Conservation (phyloP, 2,113 vertebrate species). For the western clawed frog (Xenopus tropicalis) region UCB_Xtro_10.0 CM004448.2:95021501-95022000, state of each 20-base stretch:
- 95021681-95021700: conserved; percentile 75
- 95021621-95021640: conserved; percentile 67
- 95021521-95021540: conserved; percentile 66
- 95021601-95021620: conserved; percentile 67
- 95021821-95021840: conserved; percentile 69
- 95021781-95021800: conserved; percentile 79
- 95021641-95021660: conserved; percentile 70
- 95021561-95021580: conserved; percentile 74
- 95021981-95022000: conserved; percentile 65
- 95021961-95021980: conserved; percentile 66
- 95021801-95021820: conserved; percentile 70
- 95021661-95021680: conserved; percentile 75
- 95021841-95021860: conserved; percentile 68
- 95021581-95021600: conserved; percentile 66
- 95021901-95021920: conserved; percentile 68
- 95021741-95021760: conserved; percentile 80
- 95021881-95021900: conserved; percentile 69
- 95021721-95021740: conserved; percentile 74
- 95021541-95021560: conserved; percentile 67
- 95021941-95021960: conserved; percentile 73
- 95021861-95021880: conserved; percentile 82
- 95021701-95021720: conserved; percentile 77
- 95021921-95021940: conserved; percentile 68
- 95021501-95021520: conserved; percentile 67
- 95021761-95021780: conserved; percentile 81